Evolutionary conservation across 2,113 vertebrate species (phyloP).

Genomic region (Syngnathoides biaculeatus): DNA sequence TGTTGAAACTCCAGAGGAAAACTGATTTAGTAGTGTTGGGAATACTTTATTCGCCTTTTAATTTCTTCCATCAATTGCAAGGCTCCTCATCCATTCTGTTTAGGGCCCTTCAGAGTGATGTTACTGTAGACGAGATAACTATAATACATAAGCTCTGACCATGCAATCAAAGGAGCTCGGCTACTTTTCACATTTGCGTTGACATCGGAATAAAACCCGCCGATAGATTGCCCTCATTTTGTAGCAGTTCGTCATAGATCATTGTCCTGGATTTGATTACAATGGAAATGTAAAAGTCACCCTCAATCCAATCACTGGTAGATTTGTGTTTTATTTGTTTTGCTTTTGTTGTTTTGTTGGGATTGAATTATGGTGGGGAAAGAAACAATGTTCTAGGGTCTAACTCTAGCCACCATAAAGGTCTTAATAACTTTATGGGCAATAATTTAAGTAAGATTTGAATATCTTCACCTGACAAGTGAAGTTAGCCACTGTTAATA

Average conservation of each 20-base stretch:
- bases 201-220: not conserved
- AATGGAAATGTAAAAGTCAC: not conserved
- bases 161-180: not conserved
- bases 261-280: not conserved
- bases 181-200: slow-evolving; percentile 1
- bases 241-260: not conserved
- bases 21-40: slow-evolving; percentile 50
- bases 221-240: not conserved
- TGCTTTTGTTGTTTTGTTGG: not conserved
- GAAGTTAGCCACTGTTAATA: too few relatives aligned
- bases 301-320: not conserved
- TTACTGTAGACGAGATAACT: not conserved
- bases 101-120: slow-evolving; percentile 1
- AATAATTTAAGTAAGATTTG: not conserved
- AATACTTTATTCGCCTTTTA: slow-evolving; percentile 53
- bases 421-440: not conserved
- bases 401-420: not conserved
- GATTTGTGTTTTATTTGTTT: not conserved
- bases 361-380: not conserved
- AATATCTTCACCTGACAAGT: not conserved
- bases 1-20: slow-evolving; percentile 57
- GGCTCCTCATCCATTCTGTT: slow-evolving; percentile 1
- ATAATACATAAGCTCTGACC: slow-evolving; percentile 1
- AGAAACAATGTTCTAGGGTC: not conserved
- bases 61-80: slow-evolving; percentile 30